Evolutionary conservation across 2,113 vertebrate species (phyloP).

Genomic region (mouse (Mus musculus)): GRCm39 chr2:145551501-145552000

Average conservation of each 20-base stretch:
- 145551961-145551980: conserved; percentile 5
- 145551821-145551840: neutral
- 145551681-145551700: neutral
- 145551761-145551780: fast-evolving
- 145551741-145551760: neutral
- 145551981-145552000: neutral
- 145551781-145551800: neutral
- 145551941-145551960: neutral
- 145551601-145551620: conserved; percentile 4
- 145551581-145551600: neutral
- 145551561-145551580: conserved; percentile 32
- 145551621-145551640: neutral
- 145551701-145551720: neutral
- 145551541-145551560: conserved; percentile 7
- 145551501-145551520: neutral
- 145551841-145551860: neutral
- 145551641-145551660: conserved; percentile 47
- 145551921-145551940: neutral
- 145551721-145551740: neutral
- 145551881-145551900: neutral
- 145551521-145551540: neutral
- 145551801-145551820: neutral
- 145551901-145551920: neutral
- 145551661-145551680: neutral
- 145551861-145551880: neutral